Percentiles rank a stretch among this genome's conserved stretches.
Evolutionary conservation across 2,797 vertebrate genomes (phyloP).

Genomic region (Sylvilagus floridanus): DNA sequence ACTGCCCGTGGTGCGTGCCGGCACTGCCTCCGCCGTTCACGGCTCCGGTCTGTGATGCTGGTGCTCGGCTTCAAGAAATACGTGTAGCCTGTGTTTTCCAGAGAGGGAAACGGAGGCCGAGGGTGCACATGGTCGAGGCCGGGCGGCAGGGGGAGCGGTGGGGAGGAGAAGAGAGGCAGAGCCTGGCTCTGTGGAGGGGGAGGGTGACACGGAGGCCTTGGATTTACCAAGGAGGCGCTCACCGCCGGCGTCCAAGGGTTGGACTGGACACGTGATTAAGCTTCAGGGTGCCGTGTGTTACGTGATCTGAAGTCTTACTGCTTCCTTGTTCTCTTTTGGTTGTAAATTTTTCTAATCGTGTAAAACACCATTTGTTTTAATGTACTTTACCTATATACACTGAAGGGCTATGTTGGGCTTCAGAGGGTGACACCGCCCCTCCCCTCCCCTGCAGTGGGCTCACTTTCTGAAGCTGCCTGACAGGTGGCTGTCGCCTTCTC

Average conservation of each 20-base stretch:
- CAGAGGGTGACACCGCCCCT: not conserved
- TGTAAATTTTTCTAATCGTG: not conserved
- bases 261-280: not conserved
- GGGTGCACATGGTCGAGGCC: rapidly evolving
- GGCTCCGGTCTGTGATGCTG: not conserved
- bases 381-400: not conserved
- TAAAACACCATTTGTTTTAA: not conserved
- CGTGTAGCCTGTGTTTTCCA: not conserved
- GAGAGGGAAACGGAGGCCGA: not conserved
- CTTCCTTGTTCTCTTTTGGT: not conserved
- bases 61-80: not conserved
- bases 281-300: not conserved
- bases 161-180: no score
- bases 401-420: not conserved
- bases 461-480: not conserved
- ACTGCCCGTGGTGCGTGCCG: no score
- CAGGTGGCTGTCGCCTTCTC: not conserved
- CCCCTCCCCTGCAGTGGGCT: rapidly evolving
- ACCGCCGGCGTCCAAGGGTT: not conserved
- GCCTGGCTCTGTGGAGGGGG: not conserved
- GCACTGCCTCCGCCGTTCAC: no score
- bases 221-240: not conserved
- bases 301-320: not conserved
- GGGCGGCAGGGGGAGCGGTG: not conserved
- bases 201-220: not conserved